phyloP scores from a whole-genome alignment of 2,888 invertebrate genomes.

The Standfussiana lucernea region DNA sequence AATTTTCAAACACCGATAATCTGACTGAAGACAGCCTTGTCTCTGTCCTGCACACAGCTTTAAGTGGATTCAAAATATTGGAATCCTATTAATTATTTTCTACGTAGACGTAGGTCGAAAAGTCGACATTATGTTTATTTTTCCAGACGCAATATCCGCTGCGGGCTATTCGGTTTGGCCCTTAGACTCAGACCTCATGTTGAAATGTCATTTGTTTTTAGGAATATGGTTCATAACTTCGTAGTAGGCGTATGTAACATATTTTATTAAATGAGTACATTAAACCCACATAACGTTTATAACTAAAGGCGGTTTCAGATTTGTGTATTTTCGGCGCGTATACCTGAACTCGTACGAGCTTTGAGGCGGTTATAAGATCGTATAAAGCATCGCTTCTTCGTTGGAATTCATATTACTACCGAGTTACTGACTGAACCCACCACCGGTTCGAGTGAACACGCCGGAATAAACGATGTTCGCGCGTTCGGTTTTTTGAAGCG shows the following conservation, averaged over 20 bases:
- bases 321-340: no score
- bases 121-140: background rate
- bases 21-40: background rate
- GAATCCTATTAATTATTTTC: background rate
- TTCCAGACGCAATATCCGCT: background rate
- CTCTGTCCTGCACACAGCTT: background rate
- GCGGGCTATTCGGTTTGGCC: conserved; percentile 6
- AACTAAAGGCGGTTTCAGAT: background rate
- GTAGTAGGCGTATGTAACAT: background rate
- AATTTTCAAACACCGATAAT: background rate
- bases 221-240: background rate
- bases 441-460: no score
- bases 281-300: background rate
- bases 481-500: no score
- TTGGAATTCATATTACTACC: no score
- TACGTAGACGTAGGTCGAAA: background rate
- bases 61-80: background rate
- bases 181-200: conserved; percentile 5
- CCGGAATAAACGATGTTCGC: no score
- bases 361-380: no score
- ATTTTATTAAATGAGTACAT: background rate
- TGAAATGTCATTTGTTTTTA: background rate
- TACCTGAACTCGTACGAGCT: no score
- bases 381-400: no score
- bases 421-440: no score